phyloP scores from a whole-genome alignment of 2,888 invertebrate species.

The Eilema griseolum region DNA sequence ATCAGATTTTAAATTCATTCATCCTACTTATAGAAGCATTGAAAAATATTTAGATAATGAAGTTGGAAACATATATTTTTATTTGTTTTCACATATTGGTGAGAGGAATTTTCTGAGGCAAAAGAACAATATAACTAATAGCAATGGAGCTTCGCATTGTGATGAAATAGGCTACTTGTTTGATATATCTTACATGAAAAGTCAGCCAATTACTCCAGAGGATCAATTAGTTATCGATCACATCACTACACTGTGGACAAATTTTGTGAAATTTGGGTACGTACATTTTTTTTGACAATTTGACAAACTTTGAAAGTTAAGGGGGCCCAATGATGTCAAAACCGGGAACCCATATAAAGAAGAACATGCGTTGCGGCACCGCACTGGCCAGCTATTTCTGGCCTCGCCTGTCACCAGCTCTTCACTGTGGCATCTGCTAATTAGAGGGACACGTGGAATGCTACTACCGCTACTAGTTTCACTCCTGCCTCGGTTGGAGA shows the following conservation, averaged over 20 bases:
- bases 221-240: conserved; percentile 66
- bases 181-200: conserved; percentile 31
- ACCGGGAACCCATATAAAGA: no score
- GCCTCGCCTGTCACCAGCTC: no score
- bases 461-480: no score
- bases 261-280: conserved; percentile 73
- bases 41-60: conserved; percentile 51
- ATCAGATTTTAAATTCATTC: conserved; percentile 60
- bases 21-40: conserved; percentile 61
- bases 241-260: conserved; percentile 75
- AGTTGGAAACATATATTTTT: conserved; percentile 60
- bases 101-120: conserved; percentile 3
- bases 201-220: conserved; percentile 39
- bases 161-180: conserved; percentile 72
- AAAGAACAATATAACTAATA: conserved; percentile 1
- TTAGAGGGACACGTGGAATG: no score
- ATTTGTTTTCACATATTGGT: conserved; percentile 63
- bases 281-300: conserved; percentile 2
- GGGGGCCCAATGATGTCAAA: no score
- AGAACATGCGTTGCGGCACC: no score
- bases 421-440: no score
- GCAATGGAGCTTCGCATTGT: conserved; percentile 54
- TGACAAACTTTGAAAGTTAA: no score
- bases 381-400: no score
- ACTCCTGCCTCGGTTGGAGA: no score